Evolutionary conservation across 2,797 vertebrate genomes (phyloP).

Genomic region (Etheostoma perlongum): DNA sequence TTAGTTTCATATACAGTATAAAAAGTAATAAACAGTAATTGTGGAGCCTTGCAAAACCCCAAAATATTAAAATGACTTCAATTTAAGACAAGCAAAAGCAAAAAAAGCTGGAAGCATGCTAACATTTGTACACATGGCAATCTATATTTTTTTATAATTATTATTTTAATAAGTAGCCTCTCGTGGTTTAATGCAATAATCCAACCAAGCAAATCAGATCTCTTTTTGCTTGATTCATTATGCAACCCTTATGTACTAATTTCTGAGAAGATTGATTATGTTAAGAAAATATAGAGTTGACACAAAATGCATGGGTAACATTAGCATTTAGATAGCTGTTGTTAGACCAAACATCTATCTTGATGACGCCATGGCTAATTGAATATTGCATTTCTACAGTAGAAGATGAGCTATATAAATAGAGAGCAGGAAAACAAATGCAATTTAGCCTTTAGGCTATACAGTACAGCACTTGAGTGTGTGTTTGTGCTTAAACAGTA

Average conservation of each 20-base stretch:
- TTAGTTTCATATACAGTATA: too few species aligned
- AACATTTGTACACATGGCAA: background rate
- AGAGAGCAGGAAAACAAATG: background rate
- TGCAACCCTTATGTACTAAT: slow-evolving; percentile 19
- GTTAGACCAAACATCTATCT: slow-evolving; percentile 37
- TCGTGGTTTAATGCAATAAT: slow-evolving; percentile 15
- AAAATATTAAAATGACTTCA: background rate
- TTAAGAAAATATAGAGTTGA: slow-evolving; percentile 4
- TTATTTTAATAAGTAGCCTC: slow-evolving; percentile 9
- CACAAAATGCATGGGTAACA: slow-evolving; percentile 15
- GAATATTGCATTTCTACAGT: slow-evolving; percentile 13
- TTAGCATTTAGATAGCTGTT: slow-evolving; percentile 54
- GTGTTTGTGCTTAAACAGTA: slow-evolving; percentile 5
- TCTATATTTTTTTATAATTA: background rate
- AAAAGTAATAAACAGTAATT: too few species aligned
- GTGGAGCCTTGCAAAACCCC: too few species aligned
- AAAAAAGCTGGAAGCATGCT: background rate
- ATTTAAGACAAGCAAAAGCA: background rate
- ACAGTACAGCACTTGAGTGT: background rate
- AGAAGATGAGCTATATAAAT: background rate
- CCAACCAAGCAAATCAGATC: background rate
- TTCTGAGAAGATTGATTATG: slow-evolving; percentile 12
- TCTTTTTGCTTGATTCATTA: slow-evolving; percentile 20
- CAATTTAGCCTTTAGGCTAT: slow-evolving; percentile 5
- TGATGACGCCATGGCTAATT: slow-evolving; percentile 14